Base-by-base conservation (phyloP, 1,140 invertebrate species). In the Macrobrachium nipponense region DNA sequence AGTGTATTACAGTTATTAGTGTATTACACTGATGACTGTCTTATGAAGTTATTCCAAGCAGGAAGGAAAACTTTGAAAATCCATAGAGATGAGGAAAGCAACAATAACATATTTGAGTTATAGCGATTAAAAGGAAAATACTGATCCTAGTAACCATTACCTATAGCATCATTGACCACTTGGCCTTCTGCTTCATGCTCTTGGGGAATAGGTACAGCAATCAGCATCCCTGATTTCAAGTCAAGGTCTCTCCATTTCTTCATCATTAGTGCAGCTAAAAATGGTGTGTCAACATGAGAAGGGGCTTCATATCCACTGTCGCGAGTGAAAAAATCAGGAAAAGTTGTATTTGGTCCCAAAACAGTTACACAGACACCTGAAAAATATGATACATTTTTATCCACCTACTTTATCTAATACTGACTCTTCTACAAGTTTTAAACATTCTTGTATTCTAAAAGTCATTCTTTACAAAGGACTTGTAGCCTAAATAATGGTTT, bases 261-360 rank as follows among this genome's bases (percentile, higher is more conserved):
- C 72, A 98, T 92, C 27, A 98, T 90, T 72, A 91, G 85, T 5
- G 97, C 97, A 0, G 96, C 96, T 80, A 96, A 93, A n/a, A 87
- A 43, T 0, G 94, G 90, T 78, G 91, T 91, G 0, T 91, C 76
- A 0, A 97, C 92, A 90, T 93, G 93, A 89, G 95, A 95, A 0
- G 96, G 96, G 10, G 96, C 93, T 86, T 92, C 90, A 90, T 93
- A 92, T 66, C 95, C 94, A 89, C 95, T 95, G 87, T 94, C 91
- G 59, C 93, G 89, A 1, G 94, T 94, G 91, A 98, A 99, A 92
- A 99, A 99, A 62, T 97, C 96, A 12, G 98, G 98, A 91, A 97
- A 97, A 77, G 60, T 84, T 73, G 82, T 15, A 58, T 77, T 36
- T 23, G 27, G 12, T 58, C 95, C 95, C 88, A 94, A 95, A 0